phyloP scores from a whole-genome alignment of 2,888 invertebrate genomes.

The Athrips mouffetella region DNA sequence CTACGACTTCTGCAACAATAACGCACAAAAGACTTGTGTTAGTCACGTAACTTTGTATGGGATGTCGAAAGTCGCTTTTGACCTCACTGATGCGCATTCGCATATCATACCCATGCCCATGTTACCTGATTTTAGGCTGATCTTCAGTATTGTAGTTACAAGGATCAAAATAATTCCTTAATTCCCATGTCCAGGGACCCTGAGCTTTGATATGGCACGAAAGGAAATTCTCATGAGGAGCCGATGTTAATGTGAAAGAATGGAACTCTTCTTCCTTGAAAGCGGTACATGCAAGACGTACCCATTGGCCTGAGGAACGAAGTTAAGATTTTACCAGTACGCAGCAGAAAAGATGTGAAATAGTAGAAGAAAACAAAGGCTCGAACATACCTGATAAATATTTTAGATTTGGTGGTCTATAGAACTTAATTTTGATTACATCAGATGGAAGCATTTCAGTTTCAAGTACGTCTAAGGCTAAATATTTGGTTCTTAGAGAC shows the following conservation, averaged over 20 bases:
- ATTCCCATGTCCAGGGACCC: conserved; percentile 98
- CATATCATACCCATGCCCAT: no score
- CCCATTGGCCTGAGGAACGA: conserved; percentile 87
- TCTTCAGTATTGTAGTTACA: conserved; percentile 92
- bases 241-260: conserved; percentile 96
- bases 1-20: no score
- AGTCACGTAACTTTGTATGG: no score
- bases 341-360: neutral
- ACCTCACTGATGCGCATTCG: no score
- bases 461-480: conserved; percentile 94
- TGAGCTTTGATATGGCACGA: conserved; percentile 95
- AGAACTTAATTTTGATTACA: conserved; percentile 96
- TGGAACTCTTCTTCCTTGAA: conserved; percentile 94
- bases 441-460: conserved; percentile 96
- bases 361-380: neutral
- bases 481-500: conserved; percentile 92
- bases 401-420: conserved; percentile 95
- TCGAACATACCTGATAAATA: conserved; percentile 82
- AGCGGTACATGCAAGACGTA: conserved; percentile 93
- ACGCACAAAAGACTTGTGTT: no score
- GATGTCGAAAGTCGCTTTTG: no score
- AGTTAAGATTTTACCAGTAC: no score
- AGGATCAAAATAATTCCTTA: conserved; percentile 95
- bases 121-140: conserved; percentile 85
- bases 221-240: conserved; percentile 96